Evolutionary conservation across 1,140 invertebrate species (phyloP), one percentile per base, ranked within the genome.

Genomic region (Drosophila rufa): DNA sequence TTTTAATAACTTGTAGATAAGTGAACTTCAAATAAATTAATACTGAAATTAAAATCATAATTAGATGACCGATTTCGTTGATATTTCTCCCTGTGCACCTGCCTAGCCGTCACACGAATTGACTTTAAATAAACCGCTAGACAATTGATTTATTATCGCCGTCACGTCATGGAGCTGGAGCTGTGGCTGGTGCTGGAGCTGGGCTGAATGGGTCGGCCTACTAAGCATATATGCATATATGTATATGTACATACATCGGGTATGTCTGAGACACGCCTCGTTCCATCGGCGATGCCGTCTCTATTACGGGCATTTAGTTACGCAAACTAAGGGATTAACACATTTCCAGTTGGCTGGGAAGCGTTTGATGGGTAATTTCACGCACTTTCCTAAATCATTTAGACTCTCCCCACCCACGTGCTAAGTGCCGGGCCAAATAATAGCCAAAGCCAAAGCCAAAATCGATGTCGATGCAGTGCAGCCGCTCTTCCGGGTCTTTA

Each of bases 121-220:
- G 65, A 70, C 76, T 46, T 76, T 51, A 77, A 80, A 80, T 76
- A 70, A 80, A 71, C 80, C 60, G 67, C 55, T 74, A 45, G 69
- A 53, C 50, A 86, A 90, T 89, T 90, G 84, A 89, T 89, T 90
- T 79, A 84, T 81, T 85, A 89, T 79, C 81, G 64, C 47, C 68
- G 84, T 84, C 84, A 87, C 73, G 80, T 79, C 76, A 76, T 57
- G 25, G 48, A 27, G 53, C 36, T 42, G 33, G 46, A 47, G 25
- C 36, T 42, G 27, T 42, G 43, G 48, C 46, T 58, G 25, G 45
- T 15, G 50, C 30, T 38, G 36, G 43, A 43, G 51, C 33, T 33
- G 61, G 48, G 53, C 70, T 64, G 53, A 78, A 78, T 57, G 53
- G 33, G 17, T 60, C 48, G 48, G 47, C 15, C 47, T 50, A 27